phyloP scores from a whole-genome alignment of 1,140 invertebrate genomes.

The Subanguina moxae region DNA sequence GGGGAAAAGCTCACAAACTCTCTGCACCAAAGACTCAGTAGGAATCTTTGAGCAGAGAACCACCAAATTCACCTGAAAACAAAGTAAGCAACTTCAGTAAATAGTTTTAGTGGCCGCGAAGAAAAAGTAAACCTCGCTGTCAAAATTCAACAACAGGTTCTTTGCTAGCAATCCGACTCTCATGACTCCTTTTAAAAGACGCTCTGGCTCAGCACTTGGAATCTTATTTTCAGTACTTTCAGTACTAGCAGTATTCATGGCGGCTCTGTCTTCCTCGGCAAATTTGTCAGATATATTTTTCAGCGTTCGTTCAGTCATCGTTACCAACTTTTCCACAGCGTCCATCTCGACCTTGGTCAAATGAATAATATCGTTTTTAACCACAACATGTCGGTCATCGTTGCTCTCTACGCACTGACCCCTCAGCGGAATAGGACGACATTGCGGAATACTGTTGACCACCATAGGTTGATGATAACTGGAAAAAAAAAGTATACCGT shows the following conservation, averaged over 20 bases:
- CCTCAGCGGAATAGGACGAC: slow-evolving; percentile 63
- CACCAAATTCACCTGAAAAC: slow-evolving; percentile 75
- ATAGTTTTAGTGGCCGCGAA: too few species aligned
- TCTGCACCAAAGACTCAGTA: slow-evolving; percentile 75
- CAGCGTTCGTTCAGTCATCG: slow-evolving; percentile 77
- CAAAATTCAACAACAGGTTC: slow-evolving; percentile 80
- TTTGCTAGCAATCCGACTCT: slow-evolving; percentile 89
- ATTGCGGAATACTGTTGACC: too few species aligned
- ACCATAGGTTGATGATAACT: too few species aligned
- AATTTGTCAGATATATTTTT: slow-evolving; percentile 84
- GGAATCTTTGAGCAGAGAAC: slow-evolving; percentile 90
- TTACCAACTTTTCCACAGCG: slow-evolving; percentile 84
- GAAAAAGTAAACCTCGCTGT: slow-evolving; percentile 78
- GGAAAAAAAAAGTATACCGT: too few species aligned
- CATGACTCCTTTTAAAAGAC: slow-evolving; percentile 90
- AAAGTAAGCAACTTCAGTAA: not conserved
- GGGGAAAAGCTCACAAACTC: slow-evolving; percentile 78
- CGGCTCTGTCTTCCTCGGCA: too few species aligned
- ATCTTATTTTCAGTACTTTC: slow-evolving; percentile 5
- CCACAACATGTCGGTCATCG: slow-evolving; percentile 88
- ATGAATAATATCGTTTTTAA: slow-evolving; percentile 86
- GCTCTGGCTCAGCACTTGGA: slow-evolving; percentile 47
- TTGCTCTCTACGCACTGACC: slow-evolving; percentile 73
- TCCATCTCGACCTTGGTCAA: slow-evolving; percentile 84
- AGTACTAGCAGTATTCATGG: not conserved